A percentile compares a stretch with the other conserved stretches of the same genome.
Evolutionary conservation across 2,888 invertebrate genomes (phyloP).

Genomic region (Gandaritis pyraliata): DNA sequence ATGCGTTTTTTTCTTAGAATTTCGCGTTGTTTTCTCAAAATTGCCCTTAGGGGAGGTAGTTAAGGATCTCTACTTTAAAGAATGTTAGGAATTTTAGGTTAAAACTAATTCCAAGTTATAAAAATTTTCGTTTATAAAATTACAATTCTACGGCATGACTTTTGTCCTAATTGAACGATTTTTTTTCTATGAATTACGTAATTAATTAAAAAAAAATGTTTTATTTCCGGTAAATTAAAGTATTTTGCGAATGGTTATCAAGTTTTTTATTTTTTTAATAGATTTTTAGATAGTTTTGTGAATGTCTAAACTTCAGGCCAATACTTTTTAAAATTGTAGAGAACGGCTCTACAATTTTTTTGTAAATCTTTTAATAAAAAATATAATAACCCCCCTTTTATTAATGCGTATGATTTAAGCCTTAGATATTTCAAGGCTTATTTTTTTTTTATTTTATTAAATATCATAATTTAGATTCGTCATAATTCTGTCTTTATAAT

Average conservation of each 20-base stretch:
- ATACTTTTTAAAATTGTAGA: too few relatives aligned
- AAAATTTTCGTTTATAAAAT: conserved; percentile 5
- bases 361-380: too few relatives aligned
- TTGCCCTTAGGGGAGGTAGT: conserved; percentile 15
- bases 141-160: neutral
- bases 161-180: neutral
- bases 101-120: conserved; percentile 11
- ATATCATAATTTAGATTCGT: too few relatives aligned
- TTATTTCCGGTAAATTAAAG: conserved; percentile 38
- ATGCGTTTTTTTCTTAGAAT: conserved; percentile 50
- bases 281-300: conserved; percentile 32
- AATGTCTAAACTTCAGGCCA: conserved; percentile 13
- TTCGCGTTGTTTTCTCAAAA: conserved; percentile 47
- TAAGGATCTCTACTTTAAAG: conserved; percentile 3
- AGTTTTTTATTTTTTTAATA: conserved; percentile 17
- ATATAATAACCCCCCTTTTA: too few relatives aligned
- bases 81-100: conserved; percentile 17
- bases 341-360: too few relatives aligned
- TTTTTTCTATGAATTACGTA: conserved; percentile 6
- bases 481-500: too few relatives aligned
- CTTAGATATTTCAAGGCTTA: too few relatives aligned
- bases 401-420: too few relatives aligned
- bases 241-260: neutral
- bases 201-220: conserved; percentile 31
- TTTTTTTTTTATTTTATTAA: too few relatives aligned